These are phyloP conservation scores for Papilio polytes DNA, from an alignment of 1,140 invertebrate species.

Conservation along the genomic window DNA sequence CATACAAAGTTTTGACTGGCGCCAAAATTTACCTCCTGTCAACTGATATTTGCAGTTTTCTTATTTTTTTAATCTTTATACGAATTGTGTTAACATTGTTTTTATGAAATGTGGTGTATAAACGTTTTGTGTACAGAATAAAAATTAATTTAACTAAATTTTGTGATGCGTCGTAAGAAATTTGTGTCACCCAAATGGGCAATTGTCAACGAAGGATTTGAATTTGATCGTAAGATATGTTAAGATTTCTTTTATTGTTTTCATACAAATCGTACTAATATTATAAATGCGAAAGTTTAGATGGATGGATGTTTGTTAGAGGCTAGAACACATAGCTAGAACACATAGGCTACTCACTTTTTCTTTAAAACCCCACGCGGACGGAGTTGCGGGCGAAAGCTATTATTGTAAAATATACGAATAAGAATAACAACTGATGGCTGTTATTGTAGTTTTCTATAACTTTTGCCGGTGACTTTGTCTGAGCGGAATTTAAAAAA, in stretches of 20 bases:
- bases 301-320: too few species aligned
- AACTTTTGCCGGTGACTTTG: too few species aligned
- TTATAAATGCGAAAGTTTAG: too few species aligned
- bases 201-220: constrained; percentile 67
- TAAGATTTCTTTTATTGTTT: not conserved
- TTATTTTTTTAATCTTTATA: not conserved
- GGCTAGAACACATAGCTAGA: too few species aligned
- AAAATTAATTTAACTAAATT: not conserved
- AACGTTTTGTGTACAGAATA: not conserved
- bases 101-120: too few species aligned
- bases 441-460: too few species aligned
- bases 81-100: not conserved
- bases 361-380: too few species aligned
- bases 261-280: too few species aligned
- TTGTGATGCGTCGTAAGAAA: not conserved
- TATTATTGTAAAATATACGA: not conserved
- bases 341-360: too few species aligned
- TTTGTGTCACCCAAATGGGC: constrained; percentile 27
- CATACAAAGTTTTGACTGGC: constrained; percentile 3
- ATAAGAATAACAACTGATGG: too few species aligned
- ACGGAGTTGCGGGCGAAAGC: not conserved
- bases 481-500: too few species aligned
- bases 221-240: constrained; percentile 64
- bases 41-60: too few species aligned
- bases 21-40: not conserved